phyloP scores from a whole-genome alignment of 1,140 invertebrate genomes.

The Sitophilus oryzae region DNA sequence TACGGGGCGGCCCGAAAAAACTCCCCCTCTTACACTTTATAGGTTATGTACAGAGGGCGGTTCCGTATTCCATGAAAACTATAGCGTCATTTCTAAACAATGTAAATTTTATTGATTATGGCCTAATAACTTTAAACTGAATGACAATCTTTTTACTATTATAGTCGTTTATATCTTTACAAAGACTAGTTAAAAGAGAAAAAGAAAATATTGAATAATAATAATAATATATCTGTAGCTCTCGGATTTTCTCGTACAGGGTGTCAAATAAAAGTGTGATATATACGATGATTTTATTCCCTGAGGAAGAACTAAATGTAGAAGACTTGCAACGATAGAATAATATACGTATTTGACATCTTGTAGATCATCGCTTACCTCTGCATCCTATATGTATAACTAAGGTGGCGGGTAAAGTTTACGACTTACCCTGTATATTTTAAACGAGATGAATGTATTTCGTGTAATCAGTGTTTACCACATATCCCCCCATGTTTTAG shows the following conservation, averaged over 20 bases:
- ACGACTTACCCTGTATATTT: too few relatives aligned
- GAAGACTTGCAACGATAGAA: too few relatives aligned
- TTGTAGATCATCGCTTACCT: neutral
- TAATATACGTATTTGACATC: slow-evolving; percentile 5
- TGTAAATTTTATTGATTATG: slow-evolving; percentile 16
- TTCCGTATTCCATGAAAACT: neutral
- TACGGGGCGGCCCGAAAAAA: slow-evolving; percentile 4
- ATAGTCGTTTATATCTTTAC: slow-evolving; percentile 13
- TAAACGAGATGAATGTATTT: too few relatives aligned
- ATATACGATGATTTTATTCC: neutral
- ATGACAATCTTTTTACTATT: slow-evolving; percentile 20
- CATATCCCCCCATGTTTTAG: slow-evolving; percentile 31
- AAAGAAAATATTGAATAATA: too few relatives aligned
- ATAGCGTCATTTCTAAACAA: slow-evolving; percentile 20
- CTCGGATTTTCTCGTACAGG: neutral
- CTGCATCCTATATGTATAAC: too few relatives aligned
- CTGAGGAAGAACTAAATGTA: neutral
- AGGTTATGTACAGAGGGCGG: neutral
- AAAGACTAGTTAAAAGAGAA: slow-evolving; percentile 2
- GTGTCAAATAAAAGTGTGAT: neutral
- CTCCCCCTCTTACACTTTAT: too few relatives aligned
- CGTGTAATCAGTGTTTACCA: slow-evolving; percentile 28
- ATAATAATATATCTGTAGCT: neutral
- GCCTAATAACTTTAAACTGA: slow-evolving; percentile 12
- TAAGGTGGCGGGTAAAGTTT: too few relatives aligned